These are phyloP conservation scores for Pristionchus mayeri DNA, from an alignment of 2,888 invertebrate genomes.

Conservation along the genomic window DNA sequence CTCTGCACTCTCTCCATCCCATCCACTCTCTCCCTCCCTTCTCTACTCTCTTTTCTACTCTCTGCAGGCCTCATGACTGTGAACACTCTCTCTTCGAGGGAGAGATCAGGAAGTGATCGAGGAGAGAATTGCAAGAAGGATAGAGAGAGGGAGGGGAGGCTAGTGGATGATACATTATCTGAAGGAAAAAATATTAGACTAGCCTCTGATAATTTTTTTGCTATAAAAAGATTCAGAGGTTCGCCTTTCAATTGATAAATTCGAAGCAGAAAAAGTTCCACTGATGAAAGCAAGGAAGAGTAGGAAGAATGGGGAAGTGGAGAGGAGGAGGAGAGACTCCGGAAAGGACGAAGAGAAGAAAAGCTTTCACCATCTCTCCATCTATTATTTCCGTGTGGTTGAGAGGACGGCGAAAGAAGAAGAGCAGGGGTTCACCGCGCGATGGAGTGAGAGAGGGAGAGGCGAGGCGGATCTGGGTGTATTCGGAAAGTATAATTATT, in stretches of 20 bases:
- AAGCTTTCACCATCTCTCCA: neutral
- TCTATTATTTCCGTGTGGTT: neutral
- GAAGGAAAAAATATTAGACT: too few relatives aligned
- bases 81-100: neutral
- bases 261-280: too few relatives aligned
- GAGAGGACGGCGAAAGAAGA: too few relatives aligned
- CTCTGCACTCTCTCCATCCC: neutral
- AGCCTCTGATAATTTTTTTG: too few relatives aligned
- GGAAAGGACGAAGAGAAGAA: neutral
- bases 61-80: neutral
- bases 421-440: neutral
- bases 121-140: too few relatives aligned
- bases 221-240: too few relatives aligned
- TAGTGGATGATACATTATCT: too few relatives aligned
- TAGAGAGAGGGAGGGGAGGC: neutral
- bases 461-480: too few relatives aligned
- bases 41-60: neutral
- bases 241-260: too few relatives aligned
- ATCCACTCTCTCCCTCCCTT: neutral
- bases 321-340: neutral
- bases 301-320: neutral
- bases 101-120: conserved; percentile 15
- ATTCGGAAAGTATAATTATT: too few relatives aligned
- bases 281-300: neutral
- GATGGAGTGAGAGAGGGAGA: too few relatives aligned